These are phyloP conservation scores for Antechinus flavipes DNA, from an alignment of 2,113 vertebrate species.

Conservation along the genomic window DNA sequence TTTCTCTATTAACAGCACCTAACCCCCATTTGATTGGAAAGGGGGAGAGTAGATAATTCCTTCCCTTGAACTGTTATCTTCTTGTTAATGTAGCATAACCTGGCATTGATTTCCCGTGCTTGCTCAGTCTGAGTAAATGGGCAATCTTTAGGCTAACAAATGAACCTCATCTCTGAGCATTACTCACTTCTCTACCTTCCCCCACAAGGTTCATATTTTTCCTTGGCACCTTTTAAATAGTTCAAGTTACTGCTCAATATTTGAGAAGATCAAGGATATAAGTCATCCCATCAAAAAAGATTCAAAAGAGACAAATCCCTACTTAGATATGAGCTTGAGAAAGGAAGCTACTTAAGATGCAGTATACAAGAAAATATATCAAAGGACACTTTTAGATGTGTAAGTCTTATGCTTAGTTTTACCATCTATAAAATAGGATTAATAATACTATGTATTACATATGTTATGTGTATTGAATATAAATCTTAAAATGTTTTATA, in stretches of 20 bases:
- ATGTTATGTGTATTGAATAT: background rate
- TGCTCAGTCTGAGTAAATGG: background rate
- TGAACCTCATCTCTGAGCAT: background rate
- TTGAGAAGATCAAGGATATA: background rate
- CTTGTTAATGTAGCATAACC: constrained; percentile 34
- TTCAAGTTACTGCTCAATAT: background rate
- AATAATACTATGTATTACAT: background rate
- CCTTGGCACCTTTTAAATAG: background rate
- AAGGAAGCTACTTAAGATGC: background rate
- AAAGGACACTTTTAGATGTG: background rate
- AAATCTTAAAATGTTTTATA: background rate
- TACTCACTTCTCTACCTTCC: background rate
- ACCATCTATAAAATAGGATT: background rate
- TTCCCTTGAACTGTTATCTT: constrained; percentile 1
- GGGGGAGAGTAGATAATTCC: background rate
- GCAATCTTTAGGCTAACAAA: background rate
- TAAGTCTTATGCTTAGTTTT: background rate
- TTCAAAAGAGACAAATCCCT: background rate
- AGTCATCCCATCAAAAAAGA: background rate
- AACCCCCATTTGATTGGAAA: constrained; percentile 5
- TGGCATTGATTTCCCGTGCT: constrained; percentile 31
- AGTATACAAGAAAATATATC: background rate
- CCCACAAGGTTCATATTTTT: background rate
- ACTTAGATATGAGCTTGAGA: background rate
- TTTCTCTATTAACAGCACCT: background rate